Base-by-base conservation (phyloP, 2,797 vertebrate species). In the Varecia variegata region DNA sequence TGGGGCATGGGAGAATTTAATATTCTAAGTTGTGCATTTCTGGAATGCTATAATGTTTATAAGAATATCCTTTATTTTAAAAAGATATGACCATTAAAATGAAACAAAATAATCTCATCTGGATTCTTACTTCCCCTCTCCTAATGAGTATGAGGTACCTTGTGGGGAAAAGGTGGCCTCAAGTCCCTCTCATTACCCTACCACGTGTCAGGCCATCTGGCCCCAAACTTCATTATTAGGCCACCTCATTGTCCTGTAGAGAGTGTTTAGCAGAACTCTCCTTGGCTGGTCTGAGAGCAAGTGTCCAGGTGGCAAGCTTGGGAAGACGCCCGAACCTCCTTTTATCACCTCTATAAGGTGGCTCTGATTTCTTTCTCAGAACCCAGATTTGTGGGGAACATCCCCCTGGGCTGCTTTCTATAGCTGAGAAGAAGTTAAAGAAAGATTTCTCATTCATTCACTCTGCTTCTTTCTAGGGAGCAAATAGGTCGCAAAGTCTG, bases 151-250 rank as follows among this genome's bases (percentile, higher is more conserved):
- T 0, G 13, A 80, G 18, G 15, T 80, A 10, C 40, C 89, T 56
- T 25, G 1, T 8, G 25, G 23, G 35, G 71, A 8, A 30, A 84
- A 38, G 20, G 12, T 7, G 43, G 35, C 25, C 60, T 58, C 47
- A 45, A 18, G 20, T 20, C 35, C 38, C 10, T 90, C 60, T 90
- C 40, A 92, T 85, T 95, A 93, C 32, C 43, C 30, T 40, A 68
- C 85, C 67, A 45, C 54, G 84, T 95, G 90, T 67, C 77, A 86
- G 58, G 20, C 85, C 92, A 95, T 93, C 95, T 95, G 92, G 82
- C 20, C 40, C 60, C 40, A 38, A 47, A 20, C 15, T 8, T 83
- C 84, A 43, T 4, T 58, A 47, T 58, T 20, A 93, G 90, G 84
- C 35, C 77, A 88, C 9, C n/a, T 56, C 21, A 3, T 52, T 86